A percentile compares a stretch with the other conserved stretches of the same genome.
phyloP scores from a whole-genome alignment of 2,113 vertebrate genomes.

The Urocitellus parryii region DNA sequence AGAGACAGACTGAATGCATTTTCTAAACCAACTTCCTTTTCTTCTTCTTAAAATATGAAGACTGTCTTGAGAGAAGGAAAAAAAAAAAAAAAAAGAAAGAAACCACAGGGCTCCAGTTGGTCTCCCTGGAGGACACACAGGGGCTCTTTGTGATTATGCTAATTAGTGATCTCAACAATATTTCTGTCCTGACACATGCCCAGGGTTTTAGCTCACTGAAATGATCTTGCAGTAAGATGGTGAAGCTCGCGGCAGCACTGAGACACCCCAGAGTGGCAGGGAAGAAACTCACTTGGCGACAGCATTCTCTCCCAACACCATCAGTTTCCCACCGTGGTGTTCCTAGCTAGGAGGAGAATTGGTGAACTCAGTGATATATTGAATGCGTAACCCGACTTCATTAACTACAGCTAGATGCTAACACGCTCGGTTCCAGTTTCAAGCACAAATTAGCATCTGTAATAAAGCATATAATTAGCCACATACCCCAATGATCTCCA shows the following conservation, averaged over 20 bases:
- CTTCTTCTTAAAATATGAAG: constrained; percentile 49
- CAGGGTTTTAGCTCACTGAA: neutral
- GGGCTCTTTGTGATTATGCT: constrained; percentile 52
- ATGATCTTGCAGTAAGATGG: neutral
- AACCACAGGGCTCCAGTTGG: constrained; percentile 1
- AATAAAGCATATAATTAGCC: constrained; percentile 59
- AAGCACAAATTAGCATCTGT: constrained; percentile 61
- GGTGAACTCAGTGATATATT: neutral
- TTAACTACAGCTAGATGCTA: constrained; percentile 56
- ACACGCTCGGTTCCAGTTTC: constrained; percentile 7
- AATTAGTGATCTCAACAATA: constrained; percentile 41
- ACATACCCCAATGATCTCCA: neutral
- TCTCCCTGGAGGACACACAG: neutral
- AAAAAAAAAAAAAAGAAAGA: constrained; percentile 14
- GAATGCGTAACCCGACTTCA: constrained; percentile 42
- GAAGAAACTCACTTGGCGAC: neutral
- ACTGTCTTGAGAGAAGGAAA: neutral
- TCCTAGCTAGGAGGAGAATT: neutral
- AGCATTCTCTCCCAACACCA: neutral
- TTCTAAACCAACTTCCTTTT: neutral
- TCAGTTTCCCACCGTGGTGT: neutral
- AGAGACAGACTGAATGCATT: constrained; percentile 61
- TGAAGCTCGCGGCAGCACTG: accelerated
- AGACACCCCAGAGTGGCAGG: neutral
- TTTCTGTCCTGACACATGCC: constrained; percentile 8